Evolutionary conservation across 2,888 invertebrate species (phyloP).

Genomic region (Dasypogon diadema): DNA sequence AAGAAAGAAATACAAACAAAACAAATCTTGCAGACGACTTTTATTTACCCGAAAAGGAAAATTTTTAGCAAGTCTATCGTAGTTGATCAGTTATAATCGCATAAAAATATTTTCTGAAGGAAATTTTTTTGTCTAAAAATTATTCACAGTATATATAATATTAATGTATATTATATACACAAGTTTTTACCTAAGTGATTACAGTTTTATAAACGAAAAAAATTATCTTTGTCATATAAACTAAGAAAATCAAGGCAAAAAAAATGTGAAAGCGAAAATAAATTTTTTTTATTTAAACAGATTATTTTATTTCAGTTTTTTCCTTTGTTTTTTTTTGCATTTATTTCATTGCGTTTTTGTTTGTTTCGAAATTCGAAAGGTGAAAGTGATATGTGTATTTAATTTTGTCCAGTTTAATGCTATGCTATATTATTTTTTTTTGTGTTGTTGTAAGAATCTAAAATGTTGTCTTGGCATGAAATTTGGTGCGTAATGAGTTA

Average conservation of each 20-base stretch:
- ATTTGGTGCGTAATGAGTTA: too few species aligned
- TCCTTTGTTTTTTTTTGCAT: conserved; percentile 4
- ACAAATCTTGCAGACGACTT: conserved; percentile 19
- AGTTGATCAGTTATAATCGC: conserved; percentile 14
- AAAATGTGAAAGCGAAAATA: conserved; percentile 32
- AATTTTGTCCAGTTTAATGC: too few species aligned
- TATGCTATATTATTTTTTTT: too few species aligned
- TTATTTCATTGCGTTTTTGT: too few species aligned
- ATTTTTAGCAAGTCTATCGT: conserved; percentile 17
- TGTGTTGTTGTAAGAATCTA: too few species aligned
- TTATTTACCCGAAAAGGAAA: conserved; percentile 9
- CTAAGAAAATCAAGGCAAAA: conserved; percentile 19
- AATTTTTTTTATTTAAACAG: conserved; percentile 19
- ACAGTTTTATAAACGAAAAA: conserved; percentile 6
- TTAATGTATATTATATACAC: conserved; percentile 34
- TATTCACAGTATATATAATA: conserved; percentile 16
- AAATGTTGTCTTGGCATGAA: too few species aligned
- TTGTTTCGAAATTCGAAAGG: too few species aligned
- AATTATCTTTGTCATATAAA: conserved; percentile 30
- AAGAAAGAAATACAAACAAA: conserved; percentile 9
- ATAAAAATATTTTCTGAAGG: conserved; percentile 28
- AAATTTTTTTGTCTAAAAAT: conserved; percentile 23
- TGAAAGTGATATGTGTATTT: too few species aligned
- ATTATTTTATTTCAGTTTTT: conserved; percentile 15
- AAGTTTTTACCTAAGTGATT: conserved; percentile 24